Evolutionary conservation across 2,797 vertebrate species (phyloP).

Genomic region (Darevskia nairensis): DNA sequence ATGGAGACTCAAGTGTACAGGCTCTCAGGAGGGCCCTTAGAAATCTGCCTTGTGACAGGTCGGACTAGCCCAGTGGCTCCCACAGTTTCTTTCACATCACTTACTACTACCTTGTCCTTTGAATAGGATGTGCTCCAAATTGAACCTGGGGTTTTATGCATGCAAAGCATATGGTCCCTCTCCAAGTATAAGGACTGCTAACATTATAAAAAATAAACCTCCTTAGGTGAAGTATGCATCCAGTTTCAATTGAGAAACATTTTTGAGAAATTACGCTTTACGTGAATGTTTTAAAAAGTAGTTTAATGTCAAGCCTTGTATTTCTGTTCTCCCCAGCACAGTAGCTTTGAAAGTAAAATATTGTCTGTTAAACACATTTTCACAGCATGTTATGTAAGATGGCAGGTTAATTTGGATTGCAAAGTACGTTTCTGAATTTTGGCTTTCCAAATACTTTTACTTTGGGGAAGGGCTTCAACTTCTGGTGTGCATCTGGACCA

Average conservation of each 20-base stretch:
- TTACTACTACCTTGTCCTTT: background rate
- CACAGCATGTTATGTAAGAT: constrained; percentile 20
- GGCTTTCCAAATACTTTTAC: constrained; percentile 1
- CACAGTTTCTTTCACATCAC: background rate
- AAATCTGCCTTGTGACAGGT: no score
- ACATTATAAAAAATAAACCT: background rate
- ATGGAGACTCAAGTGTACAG: background rate
- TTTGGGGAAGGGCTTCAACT: background rate
- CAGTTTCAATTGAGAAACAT: background rate
- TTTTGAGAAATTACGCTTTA: background rate
- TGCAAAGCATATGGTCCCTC: no score
- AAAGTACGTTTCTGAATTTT: constrained; percentile 13
- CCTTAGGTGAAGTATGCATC: background rate
- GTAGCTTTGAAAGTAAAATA: constrained; percentile 14
- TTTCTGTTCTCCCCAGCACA: background rate
- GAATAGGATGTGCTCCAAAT: no score
- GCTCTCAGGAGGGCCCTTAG: no score
- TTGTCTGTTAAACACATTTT: background rate
- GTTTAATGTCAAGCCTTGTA: background rate
- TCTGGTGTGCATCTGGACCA: background rate
- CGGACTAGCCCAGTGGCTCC: no score
- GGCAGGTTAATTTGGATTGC: constrained; percentile 20
- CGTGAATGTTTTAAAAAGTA: background rate
- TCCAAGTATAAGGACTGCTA: background rate
- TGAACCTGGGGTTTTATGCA: background rate